A percentile compares a stretch with the other conserved stretches of the same genome.
phyloP scores from a whole-genome alignment of 2,888 invertebrate genomes.

The Hanleya hanleyi region DNA sequence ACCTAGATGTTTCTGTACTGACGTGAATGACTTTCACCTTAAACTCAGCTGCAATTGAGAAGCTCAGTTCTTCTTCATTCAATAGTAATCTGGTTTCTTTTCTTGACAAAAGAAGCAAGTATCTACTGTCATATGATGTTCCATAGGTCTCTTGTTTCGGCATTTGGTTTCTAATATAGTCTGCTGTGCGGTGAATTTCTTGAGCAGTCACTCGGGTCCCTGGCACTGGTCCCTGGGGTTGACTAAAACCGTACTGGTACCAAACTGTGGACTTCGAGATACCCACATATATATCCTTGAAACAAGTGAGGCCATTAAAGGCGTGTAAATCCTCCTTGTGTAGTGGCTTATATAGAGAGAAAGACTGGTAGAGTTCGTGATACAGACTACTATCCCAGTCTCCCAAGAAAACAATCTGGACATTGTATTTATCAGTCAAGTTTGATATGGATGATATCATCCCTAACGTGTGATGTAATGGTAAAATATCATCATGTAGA shows the following conservation, averaged over 20 bases:
- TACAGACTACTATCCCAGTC: slow-evolving; percentile 58
- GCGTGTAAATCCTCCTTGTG: slow-evolving; percentile 41
- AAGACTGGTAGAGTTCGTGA: slow-evolving; percentile 66
- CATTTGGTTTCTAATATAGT: slow-evolving; percentile 40
- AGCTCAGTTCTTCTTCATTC: slow-evolving; percentile 73
- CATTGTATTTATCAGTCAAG: slow-evolving; percentile 29
- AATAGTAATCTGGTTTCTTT: slow-evolving; percentile 73
- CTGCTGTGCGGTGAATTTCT: slow-evolving; percentile 40
- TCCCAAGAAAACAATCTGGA: slow-evolving; percentile 69
- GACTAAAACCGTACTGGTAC: slow-evolving; percentile 76
- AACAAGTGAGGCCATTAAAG: slow-evolving; percentile 65
- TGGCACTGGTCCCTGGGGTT: slow-evolving; percentile 72
- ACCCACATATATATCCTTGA: slow-evolving; percentile 71
- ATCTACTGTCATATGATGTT: slow-evolving; percentile 18
- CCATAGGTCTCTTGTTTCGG: slow-evolving; percentile 11
- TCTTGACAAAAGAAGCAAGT: slow-evolving; percentile 67
- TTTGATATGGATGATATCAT: slow-evolving; percentile 36
- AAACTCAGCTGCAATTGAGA: slow-evolving; percentile 51
- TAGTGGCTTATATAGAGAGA: slow-evolving; percentile 60
- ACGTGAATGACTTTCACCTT: slow-evolving; percentile 58
- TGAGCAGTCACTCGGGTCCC: slow-evolving; percentile 42
- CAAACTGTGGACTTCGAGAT: slow-evolving; percentile 71
- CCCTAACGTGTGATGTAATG: slow-evolving; percentile 71
- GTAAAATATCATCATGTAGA: slow-evolving; percentile 76
- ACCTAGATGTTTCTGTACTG: slow-evolving; percentile 55